Evolutionary conservation across 2,797 vertebrate species (phyloP).

Genomic region (Onychomys leucogaster): DNA sequence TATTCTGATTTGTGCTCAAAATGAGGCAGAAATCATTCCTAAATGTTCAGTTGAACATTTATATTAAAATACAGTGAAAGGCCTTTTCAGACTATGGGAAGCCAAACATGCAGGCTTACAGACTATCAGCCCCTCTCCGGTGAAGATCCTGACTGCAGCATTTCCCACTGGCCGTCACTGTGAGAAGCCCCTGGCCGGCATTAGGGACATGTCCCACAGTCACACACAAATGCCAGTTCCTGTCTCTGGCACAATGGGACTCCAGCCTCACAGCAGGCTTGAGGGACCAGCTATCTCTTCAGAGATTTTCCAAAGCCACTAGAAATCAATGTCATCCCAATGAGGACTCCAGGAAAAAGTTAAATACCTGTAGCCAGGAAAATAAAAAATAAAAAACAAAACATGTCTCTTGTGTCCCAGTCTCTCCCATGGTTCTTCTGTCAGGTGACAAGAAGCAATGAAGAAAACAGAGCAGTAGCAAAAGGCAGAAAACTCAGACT

Average conservation of each 20-base stretch:
- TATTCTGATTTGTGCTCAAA: constrained; percentile 35
- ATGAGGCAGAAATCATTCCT: constrained; percentile 58
- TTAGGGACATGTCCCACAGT: neutral
- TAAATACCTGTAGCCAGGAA: constrained; percentile 61
- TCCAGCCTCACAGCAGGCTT: neutral
- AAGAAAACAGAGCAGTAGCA: neutral
- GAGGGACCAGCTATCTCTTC: constrained; percentile 20
- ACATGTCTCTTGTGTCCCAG: neutral
- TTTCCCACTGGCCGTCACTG: neutral
- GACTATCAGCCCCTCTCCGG: constrained; percentile 31
- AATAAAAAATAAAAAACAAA: neutral
- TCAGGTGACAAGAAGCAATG: constrained; percentile 41
- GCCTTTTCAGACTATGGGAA: constrained; percentile 33
- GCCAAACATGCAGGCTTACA: constrained; percentile 16
- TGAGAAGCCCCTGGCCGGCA: neutral
- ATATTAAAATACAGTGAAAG: constrained; percentile 64
- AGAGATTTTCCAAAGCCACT: neutral
- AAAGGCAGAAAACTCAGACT: neutral
- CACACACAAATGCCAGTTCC: constrained; percentile 45
- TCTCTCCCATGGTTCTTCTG: constrained; percentile 28
- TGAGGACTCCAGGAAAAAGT: constrained; percentile 57
- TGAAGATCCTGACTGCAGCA: fast-evolving
- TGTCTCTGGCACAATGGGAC: neutral
- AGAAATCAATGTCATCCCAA: constrained; percentile 63
- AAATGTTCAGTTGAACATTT: constrained; percentile 51